Evolutionary conservation across 2,113 vertebrate genomes (phyloP).

Genomic region (Okapia johnstoni): DNA sequence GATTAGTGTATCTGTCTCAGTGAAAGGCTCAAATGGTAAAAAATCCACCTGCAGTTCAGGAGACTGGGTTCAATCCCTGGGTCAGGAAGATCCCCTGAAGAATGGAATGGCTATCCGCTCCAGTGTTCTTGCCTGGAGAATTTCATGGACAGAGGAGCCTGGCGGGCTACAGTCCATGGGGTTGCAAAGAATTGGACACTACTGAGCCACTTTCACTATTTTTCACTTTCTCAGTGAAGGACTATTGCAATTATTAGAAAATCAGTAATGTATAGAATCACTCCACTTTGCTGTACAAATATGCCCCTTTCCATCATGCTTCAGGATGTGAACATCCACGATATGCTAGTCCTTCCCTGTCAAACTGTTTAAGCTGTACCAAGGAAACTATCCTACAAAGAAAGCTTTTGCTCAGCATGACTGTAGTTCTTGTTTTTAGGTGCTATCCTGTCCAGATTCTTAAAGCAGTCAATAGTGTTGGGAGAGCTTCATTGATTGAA

Average conservation of each 20-base stretch:
- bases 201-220: not conserved
- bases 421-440: not conserved
- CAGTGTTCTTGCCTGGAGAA: not conserved
- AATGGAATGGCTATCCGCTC: not conserved
- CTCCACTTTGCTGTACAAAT: not conserved
- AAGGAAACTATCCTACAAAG: not conserved
- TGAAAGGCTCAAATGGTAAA: not conserved
- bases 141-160: not conserved
- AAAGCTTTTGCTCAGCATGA: not conserved
- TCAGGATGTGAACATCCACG: not conserved
- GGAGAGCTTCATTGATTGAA: conserved; percentile 58
- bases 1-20: not conserved
- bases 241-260: not conserved
- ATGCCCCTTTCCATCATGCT: not conserved
- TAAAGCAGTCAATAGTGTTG: conserved; percentile 36
- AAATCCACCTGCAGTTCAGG: not conserved
- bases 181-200: not conserved
- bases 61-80: not conserved
- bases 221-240: not conserved
- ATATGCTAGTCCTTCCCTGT: not conserved
- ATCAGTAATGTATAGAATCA: not conserved
- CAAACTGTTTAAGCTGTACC: not conserved
- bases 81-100: not conserved
- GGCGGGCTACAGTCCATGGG: not conserved
- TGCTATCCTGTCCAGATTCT: conserved; percentile 10